These are phyloP conservation scores for Micrasema minimum DNA, from an alignment of 1,140 invertebrate genomes.

Conservation along the genomic window DNA sequence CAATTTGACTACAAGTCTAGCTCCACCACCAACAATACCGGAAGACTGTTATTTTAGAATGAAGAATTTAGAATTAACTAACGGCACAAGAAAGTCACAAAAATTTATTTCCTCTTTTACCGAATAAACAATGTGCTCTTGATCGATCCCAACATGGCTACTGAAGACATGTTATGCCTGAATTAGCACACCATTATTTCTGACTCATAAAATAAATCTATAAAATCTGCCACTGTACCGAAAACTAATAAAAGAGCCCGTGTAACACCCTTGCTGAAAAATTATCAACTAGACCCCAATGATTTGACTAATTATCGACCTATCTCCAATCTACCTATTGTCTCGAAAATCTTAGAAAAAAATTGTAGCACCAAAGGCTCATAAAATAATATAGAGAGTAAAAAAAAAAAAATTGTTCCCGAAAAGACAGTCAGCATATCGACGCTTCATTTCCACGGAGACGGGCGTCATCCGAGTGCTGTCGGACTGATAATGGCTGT, in stretches of 20 bases:
- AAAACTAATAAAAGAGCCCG: neutral
- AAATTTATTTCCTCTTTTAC: neutral
- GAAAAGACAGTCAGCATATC: no score
- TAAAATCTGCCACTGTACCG: neutral
- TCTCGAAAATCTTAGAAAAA: no score
- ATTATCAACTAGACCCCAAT: neutral
- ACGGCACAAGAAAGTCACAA: neutral
- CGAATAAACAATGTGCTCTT: neutral
- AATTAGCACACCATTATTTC: neutral
- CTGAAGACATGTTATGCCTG: neutral
- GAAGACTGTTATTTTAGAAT: neutral
- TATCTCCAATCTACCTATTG: neutral
- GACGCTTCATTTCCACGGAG: no score
- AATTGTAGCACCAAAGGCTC: no score
- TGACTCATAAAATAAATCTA: neutral
- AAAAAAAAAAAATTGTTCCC: no score
- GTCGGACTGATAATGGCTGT: no score
- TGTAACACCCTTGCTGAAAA: neutral
- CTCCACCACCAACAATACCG: neutral
- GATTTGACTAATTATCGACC: neutral
- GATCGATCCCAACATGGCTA: constrained; percentile 4
- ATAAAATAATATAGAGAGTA: no score
- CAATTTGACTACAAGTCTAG: neutral
- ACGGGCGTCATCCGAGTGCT: no score
- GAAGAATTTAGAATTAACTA: neutral